A percentile compares a stretch with the other conserved stretches of the same genome.
These are phyloP conservation scores for Cryptosula pallasiana DNA, from an alignment of 2,888 invertebrate genomes.

Conservation along the genomic window DNA sequence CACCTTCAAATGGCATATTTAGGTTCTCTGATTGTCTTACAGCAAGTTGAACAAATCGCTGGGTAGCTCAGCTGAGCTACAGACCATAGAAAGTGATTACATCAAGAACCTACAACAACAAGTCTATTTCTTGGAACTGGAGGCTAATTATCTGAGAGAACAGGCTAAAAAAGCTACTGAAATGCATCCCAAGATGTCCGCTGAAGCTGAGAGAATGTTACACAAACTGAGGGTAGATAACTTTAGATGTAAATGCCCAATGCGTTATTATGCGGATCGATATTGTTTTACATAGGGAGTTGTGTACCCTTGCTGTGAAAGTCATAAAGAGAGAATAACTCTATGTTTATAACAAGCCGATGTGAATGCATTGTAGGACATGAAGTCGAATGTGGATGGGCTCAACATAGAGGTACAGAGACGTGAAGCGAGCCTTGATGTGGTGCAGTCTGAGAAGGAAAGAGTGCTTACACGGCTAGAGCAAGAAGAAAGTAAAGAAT, in stretches of 20 bases:
- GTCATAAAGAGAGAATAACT: too few relatives aligned
- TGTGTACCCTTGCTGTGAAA: constrained; percentile 32
- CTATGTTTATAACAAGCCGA: not conserved
- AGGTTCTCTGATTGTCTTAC: too few relatives aligned
- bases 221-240: constrained; percentile 46
- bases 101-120: constrained; percentile 54
- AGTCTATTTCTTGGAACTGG: constrained; percentile 52
- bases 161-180: constrained; percentile 50
- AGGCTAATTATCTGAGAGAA: constrained; percentile 51
- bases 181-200: constrained; percentile 48
- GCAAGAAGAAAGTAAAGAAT: constrained; percentile 43
- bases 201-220: constrained; percentile 51
- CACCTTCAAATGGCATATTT: too few relatives aligned
- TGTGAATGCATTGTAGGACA: constrained; percentile 31
- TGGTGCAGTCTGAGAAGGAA: constrained; percentile 39
- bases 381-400: constrained; percentile 46
- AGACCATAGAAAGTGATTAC: constrained; percentile 48
- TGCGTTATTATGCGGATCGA: too few relatives aligned
- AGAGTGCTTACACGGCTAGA: constrained; percentile 34
- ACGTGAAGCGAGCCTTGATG: constrained; percentile 38
- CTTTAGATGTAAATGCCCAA: too few relatives aligned
- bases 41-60: constrained; percentile 15
- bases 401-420: constrained; percentile 40
- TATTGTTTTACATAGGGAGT: too few relatives aligned
- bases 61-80: constrained; percentile 29